phyloP scores from a whole-genome alignment of 2,888 invertebrate genomes.

The Schizaphis graminum region DNA sequence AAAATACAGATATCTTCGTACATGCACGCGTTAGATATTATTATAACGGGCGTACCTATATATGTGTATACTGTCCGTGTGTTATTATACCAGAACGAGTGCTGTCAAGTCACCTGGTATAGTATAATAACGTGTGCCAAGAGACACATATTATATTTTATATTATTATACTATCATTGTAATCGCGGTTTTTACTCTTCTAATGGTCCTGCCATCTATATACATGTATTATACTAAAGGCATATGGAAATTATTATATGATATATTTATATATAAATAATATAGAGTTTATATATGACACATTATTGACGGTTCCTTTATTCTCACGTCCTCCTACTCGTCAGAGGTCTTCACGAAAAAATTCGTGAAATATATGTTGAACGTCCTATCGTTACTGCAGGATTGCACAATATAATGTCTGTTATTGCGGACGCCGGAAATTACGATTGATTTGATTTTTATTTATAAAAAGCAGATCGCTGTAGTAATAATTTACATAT shows the following conservation, averaged over 20 bases:
- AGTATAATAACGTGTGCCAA: slow-evolving; percentile 33
- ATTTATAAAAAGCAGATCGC: background rate
- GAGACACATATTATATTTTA: slow-evolving; percentile 32
- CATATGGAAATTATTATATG: background rate
- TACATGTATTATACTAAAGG: background rate
- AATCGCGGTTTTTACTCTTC: slow-evolving; percentile 47
- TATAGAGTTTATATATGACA: slow-evolving; percentile 39
- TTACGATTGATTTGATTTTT: background rate
- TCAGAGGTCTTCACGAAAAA: slow-evolving; percentile 23
- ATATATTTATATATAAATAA: background rate
- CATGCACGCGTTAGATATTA: background rate
- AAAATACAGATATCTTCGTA: slow-evolving; percentile 52
- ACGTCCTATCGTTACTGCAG: background rate
- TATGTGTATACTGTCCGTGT: slow-evolving; percentile 1
- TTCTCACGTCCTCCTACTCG: slow-evolving; percentile 46
- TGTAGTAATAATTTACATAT: background rate
- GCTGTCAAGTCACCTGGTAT: slow-evolving; percentile 43
- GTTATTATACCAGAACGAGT: background rate
- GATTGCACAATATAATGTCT: slow-evolving; percentile 28
- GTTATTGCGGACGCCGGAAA: slow-evolving; percentile 28
- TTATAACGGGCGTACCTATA: slow-evolving; percentile 8
- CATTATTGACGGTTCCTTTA: slow-evolving; percentile 60
- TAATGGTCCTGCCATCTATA: slow-evolving; percentile 6
- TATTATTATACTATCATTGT: slow-evolving; percentile 43
- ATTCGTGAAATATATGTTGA: background rate